Evolutionary conservation across 2,113 vertebrate species (phyloP).

Genomic region (Catharus minimus): DNA sequence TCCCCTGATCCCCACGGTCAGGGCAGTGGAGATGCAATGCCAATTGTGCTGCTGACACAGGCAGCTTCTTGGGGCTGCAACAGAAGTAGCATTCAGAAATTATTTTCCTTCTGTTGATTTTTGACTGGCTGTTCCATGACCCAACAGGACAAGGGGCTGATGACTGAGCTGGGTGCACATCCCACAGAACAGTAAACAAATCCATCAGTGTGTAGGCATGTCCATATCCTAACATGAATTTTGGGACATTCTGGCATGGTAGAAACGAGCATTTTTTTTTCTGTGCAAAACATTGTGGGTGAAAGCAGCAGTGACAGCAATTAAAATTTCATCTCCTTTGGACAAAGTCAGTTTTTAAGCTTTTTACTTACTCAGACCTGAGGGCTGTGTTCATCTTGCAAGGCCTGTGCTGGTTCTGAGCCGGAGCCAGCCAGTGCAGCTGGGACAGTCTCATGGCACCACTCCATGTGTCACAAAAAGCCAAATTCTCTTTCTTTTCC

Average conservation of each 20-base stretch:
- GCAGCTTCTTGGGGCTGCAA: not conserved
- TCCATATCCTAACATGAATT: not conserved
- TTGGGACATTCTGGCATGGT: not conserved
- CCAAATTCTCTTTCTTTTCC: not conserved
- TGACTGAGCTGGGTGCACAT: not conserved
- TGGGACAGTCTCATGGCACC: not conserved
- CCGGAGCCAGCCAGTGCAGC: not conserved
- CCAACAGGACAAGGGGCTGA: not conserved
- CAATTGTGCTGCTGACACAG: not conserved
- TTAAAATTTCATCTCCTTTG: not conserved
- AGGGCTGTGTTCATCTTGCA: not conserved
- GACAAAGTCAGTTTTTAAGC: not conserved
- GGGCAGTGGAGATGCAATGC: not conserved
- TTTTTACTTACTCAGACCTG: not conserved
- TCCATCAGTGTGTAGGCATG: accelerated
- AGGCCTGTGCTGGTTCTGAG: not conserved
- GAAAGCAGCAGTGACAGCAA: not conserved
- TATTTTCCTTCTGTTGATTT: not conserved
- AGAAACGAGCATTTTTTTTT: not conserved
- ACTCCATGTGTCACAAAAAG: not conserved
- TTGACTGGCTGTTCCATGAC: not conserved
- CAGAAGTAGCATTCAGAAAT: not conserved
- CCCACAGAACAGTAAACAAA: not conserved
- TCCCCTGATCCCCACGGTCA: not conserved
- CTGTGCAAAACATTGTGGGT: not conserved